These are phyloP conservation scores for Polylopha cassiicola DNA, from an alignment of 2,888 invertebrate species.

Conservation along the genomic window DNA sequence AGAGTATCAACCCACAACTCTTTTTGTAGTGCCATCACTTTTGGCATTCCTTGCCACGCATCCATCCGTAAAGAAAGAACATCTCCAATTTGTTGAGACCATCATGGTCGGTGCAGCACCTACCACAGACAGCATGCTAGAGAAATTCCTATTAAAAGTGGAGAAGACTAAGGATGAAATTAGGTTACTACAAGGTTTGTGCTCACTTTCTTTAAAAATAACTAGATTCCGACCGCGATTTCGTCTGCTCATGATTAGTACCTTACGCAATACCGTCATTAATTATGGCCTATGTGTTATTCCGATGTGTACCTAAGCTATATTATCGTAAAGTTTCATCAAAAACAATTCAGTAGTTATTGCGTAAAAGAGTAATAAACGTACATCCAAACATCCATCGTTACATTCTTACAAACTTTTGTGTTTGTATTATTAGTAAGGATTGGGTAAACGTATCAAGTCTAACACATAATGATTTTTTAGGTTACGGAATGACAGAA, in stretches of 20 bases:
- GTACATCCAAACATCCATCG: no score
- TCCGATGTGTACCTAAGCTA: no score
- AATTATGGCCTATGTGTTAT: no score
- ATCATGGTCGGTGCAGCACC: slow-evolving; percentile 87
- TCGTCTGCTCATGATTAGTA: no score
- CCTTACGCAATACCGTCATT: no score
- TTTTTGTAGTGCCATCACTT: slow-evolving; percentile 87
- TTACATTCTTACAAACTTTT: no score
- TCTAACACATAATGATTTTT: no score
- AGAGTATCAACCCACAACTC: slow-evolving; percentile 77
- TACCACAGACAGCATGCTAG: slow-evolving; percentile 78
- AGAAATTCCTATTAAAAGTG: slow-evolving; percentile 79
- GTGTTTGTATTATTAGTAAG: no score
- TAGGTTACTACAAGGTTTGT: slow-evolving; percentile 62
- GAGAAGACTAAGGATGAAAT: slow-evolving; percentile 70
- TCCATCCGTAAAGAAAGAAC: slow-evolving; percentile 81
- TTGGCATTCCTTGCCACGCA: slow-evolving; percentile 85
- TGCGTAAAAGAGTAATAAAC: no score
- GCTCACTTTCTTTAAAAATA: not conserved
- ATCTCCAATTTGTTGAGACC: slow-evolving; percentile 79
- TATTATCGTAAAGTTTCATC: no score
- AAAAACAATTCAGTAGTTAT: no score
- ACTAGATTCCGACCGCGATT: not conserved
- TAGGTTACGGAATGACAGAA: slow-evolving; percentile 84
- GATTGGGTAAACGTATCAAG: no score